Percentiles rank a stretch among this genome's conserved stretches.
phyloP scores from a whole-genome alignment of 2,888 invertebrate species.

The Orthosia incerta region DNA sequence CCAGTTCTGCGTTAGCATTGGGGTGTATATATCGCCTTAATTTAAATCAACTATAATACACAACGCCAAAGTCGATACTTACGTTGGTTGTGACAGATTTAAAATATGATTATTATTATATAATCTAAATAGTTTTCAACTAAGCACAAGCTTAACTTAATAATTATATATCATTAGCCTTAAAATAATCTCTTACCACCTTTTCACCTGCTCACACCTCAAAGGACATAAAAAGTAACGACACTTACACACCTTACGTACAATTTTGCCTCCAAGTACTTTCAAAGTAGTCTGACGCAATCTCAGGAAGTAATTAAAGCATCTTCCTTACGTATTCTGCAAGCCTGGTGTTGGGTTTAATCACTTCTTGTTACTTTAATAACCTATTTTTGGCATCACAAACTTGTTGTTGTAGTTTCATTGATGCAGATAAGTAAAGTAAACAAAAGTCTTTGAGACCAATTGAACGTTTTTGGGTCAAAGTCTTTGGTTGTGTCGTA shows the following conservation, averaged over 20 bases:
- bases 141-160: too few relatives aligned
- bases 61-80: too few relatives aligned
- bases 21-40: too few relatives aligned
- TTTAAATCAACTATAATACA: too few relatives aligned
- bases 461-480: slow-evolving; percentile 1
- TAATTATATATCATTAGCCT: background rate
- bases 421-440: slow-evolving; percentile 10
- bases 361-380: slow-evolving; percentile 35
- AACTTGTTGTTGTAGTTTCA: slow-evolving; percentile 24
- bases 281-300: slow-evolving; percentile 13
- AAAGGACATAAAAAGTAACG: slow-evolving; percentile 6
- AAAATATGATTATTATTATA: too few relatives aligned
- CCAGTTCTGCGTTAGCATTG: too few relatives aligned
- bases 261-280: slow-evolving; percentile 15
- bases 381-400: slow-evolving; percentile 29
- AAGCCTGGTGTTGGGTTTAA: slow-evolving; percentile 11
- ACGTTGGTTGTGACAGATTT: too few relatives aligned
- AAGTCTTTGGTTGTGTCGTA: slow-evolving; percentile 6
- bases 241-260: slow-evolving; percentile 8
- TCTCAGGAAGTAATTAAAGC: slow-evolving; percentile 50
- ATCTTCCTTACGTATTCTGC: slow-evolving; percentile 60
- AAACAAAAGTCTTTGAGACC: slow-evolving; percentile 14
- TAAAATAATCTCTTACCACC: background rate
- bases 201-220: background rate
- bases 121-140: too few relatives aligned